phyloP scores from a whole-genome alignment of 1,140 invertebrate species.

The Mizuhopecten yessoensis region DNA sequence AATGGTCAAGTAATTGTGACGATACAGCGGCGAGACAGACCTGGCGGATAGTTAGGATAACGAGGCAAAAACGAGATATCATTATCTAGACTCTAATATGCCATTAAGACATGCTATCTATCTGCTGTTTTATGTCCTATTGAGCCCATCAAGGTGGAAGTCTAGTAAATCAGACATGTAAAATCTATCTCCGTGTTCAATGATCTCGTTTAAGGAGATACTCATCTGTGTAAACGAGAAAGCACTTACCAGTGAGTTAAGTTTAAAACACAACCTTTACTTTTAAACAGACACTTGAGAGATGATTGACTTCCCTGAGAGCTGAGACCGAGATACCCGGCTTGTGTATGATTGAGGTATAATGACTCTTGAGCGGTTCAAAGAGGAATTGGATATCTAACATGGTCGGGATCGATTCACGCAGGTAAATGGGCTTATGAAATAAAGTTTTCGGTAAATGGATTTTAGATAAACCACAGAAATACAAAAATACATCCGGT shows the following conservation, averaged over 20 bases:
- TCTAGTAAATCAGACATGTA: too few relatives aligned
- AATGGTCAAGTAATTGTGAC: too few relatives aligned
- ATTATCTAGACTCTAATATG: too few relatives aligned
- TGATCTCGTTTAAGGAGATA: too few relatives aligned
- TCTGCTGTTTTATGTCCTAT: too few relatives aligned
- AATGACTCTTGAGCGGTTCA: background rate
- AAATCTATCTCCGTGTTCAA: too few relatives aligned
- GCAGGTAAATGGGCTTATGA: background rate
- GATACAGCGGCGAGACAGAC: too few relatives aligned
- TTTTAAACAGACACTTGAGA: background rate
- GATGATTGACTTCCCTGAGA: background rate
- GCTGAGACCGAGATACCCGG: background rate
- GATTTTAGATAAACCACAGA: background rate
- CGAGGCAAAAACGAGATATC: too few relatives aligned
- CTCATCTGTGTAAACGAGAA: background rate
- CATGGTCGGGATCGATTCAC: background rate
- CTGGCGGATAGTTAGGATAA: too few relatives aligned
- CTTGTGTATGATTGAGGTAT: background rate
- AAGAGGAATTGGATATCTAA: background rate
- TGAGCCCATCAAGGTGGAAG: too few relatives aligned
- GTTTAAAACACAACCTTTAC: background rate
- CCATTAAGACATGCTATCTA: too few relatives aligned
- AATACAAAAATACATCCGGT: background rate
- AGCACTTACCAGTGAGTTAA: background rate
- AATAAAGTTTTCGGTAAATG: background rate